phyloP scores from a whole-genome alignment of 2,113 vertebrate genomes.

The Nicator chloris region DNA sequence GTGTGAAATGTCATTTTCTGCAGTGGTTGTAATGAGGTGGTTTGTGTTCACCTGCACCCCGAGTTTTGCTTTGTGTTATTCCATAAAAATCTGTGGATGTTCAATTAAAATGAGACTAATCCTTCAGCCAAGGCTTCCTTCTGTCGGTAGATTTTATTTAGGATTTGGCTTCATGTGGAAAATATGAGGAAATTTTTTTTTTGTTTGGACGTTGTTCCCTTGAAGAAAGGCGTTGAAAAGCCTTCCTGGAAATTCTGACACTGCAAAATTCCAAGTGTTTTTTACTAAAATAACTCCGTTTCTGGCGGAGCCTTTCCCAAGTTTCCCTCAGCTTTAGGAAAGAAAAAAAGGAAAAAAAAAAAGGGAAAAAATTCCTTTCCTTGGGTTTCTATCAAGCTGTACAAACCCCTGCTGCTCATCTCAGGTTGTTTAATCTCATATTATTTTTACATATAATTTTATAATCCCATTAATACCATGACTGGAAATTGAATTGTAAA shows the following conservation, averaged over 20 bases:
- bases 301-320: background rate
- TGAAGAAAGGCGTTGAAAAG: background rate
- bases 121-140: background rate
- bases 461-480: background rate
- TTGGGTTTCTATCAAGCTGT: background rate
- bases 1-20: constrained; percentile 25
- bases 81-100: constrained; percentile 46
- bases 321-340: background rate
- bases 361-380: background rate
- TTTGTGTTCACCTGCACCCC: constrained; percentile 4
- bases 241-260: background rate
- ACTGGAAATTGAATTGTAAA: background rate
- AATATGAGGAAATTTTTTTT: background rate
- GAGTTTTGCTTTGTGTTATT: constrained; percentile 39
- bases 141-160: background rate
- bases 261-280: background rate
- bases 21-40: constrained; percentile 40
- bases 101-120: constrained; percentile 58
- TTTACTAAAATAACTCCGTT: background rate
- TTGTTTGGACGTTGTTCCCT: background rate
- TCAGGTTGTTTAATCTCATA: background rate
- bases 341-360: too few relatives aligned
- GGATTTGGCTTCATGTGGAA: background rate
- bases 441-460: background rate
- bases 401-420: background rate